Evolutionary conservation across 2,113 vertebrate genomes (phyloP), one percentile per base, ranked within the genome.

Genomic region (Tor tambroides): DNA sequence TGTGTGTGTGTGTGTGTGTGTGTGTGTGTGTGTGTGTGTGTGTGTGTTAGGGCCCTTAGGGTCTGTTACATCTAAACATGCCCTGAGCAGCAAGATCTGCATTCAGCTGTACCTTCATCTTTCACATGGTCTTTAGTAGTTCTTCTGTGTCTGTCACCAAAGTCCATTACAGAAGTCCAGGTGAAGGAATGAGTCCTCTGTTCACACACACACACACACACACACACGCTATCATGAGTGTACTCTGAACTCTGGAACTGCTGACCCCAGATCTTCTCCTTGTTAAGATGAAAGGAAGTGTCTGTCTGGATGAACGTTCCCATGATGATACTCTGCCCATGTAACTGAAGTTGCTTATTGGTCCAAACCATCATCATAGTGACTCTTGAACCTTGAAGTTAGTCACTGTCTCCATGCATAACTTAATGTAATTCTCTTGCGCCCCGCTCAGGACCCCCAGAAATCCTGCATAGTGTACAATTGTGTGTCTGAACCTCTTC

Each of bases 321-420:
- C 32, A 72, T 88, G 59, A 65, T 38, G 11, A 78, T 78, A 85
- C 72, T 74, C 80, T 56, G 69, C 87, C 84, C 79, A 69, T 49
- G 78, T 86, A 32, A 79, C 35, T 61, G 26, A 49, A 17, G 61
- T 74, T 65, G 23, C 76, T 83, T 76, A 67, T 85, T 78, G 79
- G 78, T 72, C 23, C 28, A 85, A 41, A 83, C 38, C 71, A 30
- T 79, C n/a, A 46, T 79, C 49, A 65, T 41, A 79, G 61, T 87
- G 74, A 88, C 74, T 49, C 59, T 87, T 87, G 83, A 83, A 71
- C 83, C 35, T 54, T 79, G 12, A 6, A 81, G 69, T 85, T 77
- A 85, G 46, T 46, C 38, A 69, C 72, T 54, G 23, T 78, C 61
- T 54, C 75, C 43, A 85, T 82, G 75, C 67, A 19, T 71, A 71